phyloP scores from a whole-genome alignment of 2,113 vertebrate genomes.

The Pedionomus torquatus region DNA sequence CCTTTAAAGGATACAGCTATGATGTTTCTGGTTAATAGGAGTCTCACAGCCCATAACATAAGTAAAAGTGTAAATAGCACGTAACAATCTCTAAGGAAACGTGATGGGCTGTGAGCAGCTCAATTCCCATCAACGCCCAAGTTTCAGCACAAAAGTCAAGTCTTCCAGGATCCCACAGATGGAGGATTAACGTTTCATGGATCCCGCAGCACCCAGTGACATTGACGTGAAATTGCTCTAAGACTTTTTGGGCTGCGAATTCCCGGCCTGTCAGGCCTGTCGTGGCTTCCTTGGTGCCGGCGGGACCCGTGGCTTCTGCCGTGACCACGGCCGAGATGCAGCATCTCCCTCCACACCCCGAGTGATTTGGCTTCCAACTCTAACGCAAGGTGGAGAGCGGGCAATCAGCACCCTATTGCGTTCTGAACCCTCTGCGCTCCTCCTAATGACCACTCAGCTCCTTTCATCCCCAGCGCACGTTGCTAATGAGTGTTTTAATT shows the following conservation, averaged over 20 bases:
- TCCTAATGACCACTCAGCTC: fast-evolving
- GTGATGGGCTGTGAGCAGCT: neutral
- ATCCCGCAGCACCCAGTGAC: neutral
- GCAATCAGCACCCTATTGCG: fast-evolving
- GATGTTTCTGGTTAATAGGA: neutral
- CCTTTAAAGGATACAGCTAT: neutral
- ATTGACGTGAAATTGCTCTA: fast-evolving
- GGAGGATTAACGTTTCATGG: neutral
- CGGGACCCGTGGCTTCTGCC: neutral
- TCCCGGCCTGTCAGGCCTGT: neutral
- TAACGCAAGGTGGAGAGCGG: neutral
- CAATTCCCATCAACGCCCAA: neutral
- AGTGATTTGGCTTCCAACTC: neutral
- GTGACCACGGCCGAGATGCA: neutral
- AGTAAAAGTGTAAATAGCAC: neutral
- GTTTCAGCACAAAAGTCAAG: neutral
- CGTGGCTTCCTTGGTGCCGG: no score
- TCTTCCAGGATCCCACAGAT: neutral
- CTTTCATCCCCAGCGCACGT: fast-evolving
- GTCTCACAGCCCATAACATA: neutral
- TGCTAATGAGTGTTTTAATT: neutral
- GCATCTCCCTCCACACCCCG: neutral
- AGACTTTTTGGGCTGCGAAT: neutral
- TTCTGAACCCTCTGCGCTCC: neutral
- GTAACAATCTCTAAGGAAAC: neutral